A percentile compares a stretch with the other conserved stretches of the same genome.
These are phyloP conservation scores for Globodera rostochiensis DNA, from an alignment of 1,140 invertebrate species.

Conservation along the genomic window DNA sequence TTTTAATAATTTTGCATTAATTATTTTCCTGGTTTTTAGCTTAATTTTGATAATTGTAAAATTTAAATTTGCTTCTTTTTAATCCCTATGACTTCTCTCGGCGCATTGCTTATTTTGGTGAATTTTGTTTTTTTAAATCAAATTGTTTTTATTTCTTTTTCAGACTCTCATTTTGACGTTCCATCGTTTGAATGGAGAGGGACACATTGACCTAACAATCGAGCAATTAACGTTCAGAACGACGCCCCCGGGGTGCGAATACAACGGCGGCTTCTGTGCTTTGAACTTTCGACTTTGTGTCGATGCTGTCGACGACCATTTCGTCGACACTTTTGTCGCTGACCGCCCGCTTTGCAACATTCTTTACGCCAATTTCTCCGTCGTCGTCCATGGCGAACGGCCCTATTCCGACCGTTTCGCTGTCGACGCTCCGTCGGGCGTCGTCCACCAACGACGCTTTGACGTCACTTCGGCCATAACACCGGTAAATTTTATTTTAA, in stretches of 20 bases:
- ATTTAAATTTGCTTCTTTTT: background rate
- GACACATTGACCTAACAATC: background rate
- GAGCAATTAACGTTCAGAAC: background rate
- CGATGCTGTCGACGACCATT: background rate
- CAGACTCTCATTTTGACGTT: background rate
- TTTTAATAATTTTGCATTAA: too few relatives aligned
- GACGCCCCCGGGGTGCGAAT: background rate
- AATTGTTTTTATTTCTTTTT: background rate
- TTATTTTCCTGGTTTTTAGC: background rate
- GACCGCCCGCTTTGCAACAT: background rate
- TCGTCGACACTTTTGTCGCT: background rate
- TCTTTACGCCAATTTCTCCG: background rate
- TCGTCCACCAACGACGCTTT: background rate
- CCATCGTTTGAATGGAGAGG: background rate
- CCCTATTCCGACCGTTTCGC: background rate
- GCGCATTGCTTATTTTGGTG: background rate
- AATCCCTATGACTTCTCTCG: background rate
- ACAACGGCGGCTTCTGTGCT: background rate
- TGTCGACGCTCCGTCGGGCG: background rate
- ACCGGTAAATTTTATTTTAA: background rate
- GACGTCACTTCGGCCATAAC: background rate
- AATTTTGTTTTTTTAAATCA: background rate
- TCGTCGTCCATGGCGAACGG: background rate
- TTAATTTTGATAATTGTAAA: background rate
- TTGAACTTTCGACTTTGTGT: background rate